Evolutionary conservation across 1,140 invertebrate genomes (phyloP), one percentile per base, ranked within the genome.

Genomic region (Parapsyche elsis): DNA sequence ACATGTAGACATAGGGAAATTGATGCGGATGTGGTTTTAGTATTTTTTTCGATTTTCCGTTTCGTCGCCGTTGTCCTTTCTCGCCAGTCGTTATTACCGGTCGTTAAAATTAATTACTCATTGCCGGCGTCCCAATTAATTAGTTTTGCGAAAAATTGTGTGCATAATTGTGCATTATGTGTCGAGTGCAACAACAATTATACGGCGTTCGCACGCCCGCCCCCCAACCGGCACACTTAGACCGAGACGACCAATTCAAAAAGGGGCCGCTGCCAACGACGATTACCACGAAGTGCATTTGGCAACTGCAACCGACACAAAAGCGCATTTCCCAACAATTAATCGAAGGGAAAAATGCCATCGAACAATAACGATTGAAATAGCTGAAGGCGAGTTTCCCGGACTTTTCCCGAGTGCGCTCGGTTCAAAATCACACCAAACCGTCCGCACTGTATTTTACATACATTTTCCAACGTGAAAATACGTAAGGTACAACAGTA

Each of bases 31-130:
- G n/a, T 38, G 30, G 30, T 38, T n/a, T n/a, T n/a, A n/a, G 30
- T 38, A 7, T 38, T 4, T 38, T 38, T 38, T 38, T 1, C 30
- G 30, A 38, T 61, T 61, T 61, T 61, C 57, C 57, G 57, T 61
- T 61, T 19, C 57, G 57, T 61, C 57, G 57, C 57, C 57, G 57
- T 61, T 19, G 21, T 19, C n/a, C 9, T 61, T 7, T 38, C 30
- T 38, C 30, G 30, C 30, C 2, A 38, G 30, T 38, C 64, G 23
- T 67, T 9, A 67, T 67, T 67, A 67, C 7, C 21, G 64, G 24
- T 24, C 64, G 64, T 67, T 67, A 67, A 67, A 67, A 67, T 67
- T 67, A 67, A 67, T 23, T 30, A 23, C 24, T 67, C 21, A 67
- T 26, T 30, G 10, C 24, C 19, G 64, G 19, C 23, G 21, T 23